These are phyloP conservation scores for Chiloscyllium plagiosum DNA, from an alignment of 2,113 vertebrate species.

Conservation along the genomic window DNA sequence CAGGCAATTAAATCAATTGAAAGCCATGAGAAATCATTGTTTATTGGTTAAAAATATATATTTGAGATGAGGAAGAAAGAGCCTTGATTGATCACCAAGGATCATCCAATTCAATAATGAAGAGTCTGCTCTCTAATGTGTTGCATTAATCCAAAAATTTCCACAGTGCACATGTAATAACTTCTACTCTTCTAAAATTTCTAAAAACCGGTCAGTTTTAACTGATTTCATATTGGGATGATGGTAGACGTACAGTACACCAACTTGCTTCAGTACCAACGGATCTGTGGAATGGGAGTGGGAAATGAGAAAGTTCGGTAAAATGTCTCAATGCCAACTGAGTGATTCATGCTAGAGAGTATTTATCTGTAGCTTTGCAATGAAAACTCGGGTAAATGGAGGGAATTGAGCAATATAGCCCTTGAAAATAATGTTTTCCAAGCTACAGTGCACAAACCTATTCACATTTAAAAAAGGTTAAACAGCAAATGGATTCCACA, in stretches of 20 bases:
- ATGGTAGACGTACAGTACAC: neutral
- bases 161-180: too few relatives aligned
- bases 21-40: neutral
- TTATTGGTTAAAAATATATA: too few relatives aligned
- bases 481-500: neutral
- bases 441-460: neutral
- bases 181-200: too few relatives aligned
- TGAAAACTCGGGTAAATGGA: neutral
- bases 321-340: neutral
- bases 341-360: neutral
- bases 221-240: neutral
- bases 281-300: neutral
- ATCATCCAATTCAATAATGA: too few relatives aligned
- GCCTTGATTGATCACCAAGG: too few relatives aligned
- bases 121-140: too few relatives aligned
- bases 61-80: too few relatives aligned
- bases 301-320: neutral
- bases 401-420: neutral
- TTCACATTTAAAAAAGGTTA: neutral
- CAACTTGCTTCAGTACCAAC: neutral
- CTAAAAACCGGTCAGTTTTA: neutral
- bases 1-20: neutral
- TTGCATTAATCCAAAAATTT: too few relatives aligned
- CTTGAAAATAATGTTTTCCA: neutral
- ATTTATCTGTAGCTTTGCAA: neutral